Evolutionary conservation across 2,113 vertebrate species (phyloP).

Genomic region (Tachysurus fulvidraco): DNA sequence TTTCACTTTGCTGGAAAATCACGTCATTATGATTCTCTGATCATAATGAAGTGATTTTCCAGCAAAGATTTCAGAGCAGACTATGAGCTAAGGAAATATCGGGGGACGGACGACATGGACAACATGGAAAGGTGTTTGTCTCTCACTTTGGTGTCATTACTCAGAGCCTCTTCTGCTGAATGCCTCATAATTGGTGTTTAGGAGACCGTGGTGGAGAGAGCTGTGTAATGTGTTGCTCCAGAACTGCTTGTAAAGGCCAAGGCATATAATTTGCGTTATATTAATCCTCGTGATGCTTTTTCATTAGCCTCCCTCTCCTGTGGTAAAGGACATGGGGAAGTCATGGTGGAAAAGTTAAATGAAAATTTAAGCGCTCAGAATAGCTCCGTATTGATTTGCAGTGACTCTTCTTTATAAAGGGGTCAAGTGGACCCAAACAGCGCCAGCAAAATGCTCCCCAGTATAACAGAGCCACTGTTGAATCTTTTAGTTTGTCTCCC

Average conservation of each 20-base stretch:
- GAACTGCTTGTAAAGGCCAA: neutral
- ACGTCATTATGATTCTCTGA: neutral
- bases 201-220: neutral
- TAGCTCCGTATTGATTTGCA: neutral
- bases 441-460: neutral
- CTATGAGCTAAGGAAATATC: neutral
- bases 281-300: neutral
- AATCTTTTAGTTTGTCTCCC: neutral
- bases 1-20: neutral
- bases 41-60: too few relatives aligned
- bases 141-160: neutral
- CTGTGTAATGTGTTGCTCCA: neutral
- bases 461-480: conserved; percentile 13
- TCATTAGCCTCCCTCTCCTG: neutral
- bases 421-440: neutral
- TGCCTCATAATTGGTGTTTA: neutral
- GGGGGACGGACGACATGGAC: too few relatives aligned
- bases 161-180: neutral
- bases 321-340: neutral
- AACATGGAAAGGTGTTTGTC: neutral
- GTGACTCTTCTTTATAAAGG: neutral
- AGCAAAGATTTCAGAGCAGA: neutral
- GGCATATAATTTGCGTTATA: neutral
- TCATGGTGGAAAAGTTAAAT: neutral
- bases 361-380: neutral